Evolutionary conservation across 2,113 vertebrate genomes (phyloP).

Genomic region (Piaya cayana): DNA sequence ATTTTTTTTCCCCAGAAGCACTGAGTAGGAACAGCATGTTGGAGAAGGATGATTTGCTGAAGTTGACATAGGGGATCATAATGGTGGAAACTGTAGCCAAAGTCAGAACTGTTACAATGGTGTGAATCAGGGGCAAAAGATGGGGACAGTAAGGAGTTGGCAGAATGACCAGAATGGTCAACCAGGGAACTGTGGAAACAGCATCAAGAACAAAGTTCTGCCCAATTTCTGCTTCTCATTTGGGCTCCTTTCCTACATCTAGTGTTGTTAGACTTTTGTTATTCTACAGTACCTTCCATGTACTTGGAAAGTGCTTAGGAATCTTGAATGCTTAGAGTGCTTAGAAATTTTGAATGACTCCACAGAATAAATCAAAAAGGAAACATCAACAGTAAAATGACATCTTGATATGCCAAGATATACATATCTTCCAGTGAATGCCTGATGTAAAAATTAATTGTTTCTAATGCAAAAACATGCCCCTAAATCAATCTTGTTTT

Average conservation of each 20-base stretch:
- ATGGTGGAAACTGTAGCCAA: neutral
- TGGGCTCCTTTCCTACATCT: neutral
- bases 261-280: neutral
- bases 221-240: neutral
- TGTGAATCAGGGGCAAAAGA: neutral
- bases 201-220: neutral
- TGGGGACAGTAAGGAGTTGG: neutral
- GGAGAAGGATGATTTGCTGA: neutral
- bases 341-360: neutral
- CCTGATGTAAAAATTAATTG: constrained; percentile 53
- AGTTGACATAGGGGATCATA: neutral
- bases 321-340: neutral
- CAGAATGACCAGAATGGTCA: neutral
- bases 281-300: neutral
- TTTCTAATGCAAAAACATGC: constrained; percentile 53
- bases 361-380: neutral
- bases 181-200: neutral
- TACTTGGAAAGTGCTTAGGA: neutral
- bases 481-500: constrained; percentile 48
- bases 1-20: neutral
- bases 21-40: neutral
- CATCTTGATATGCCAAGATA: constrained; percentile 39
- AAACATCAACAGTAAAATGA: neutral
- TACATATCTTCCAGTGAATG: constrained; percentile 19
- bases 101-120: neutral